Evolutionary conservation across 2,888 invertebrate species (phyloP).

Genomic region (Volucella zonaria): DNA sequence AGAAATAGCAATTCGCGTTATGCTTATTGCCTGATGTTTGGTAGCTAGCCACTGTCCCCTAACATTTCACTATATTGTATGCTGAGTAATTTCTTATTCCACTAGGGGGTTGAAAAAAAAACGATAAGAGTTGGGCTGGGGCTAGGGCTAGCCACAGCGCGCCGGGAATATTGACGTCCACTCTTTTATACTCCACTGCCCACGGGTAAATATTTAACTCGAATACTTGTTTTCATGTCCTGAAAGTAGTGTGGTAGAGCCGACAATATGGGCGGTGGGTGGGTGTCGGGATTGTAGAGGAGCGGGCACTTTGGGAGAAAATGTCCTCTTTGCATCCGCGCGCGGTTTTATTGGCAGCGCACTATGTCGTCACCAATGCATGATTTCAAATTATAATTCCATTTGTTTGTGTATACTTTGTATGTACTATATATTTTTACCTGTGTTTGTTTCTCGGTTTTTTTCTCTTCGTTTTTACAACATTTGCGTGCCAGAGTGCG

Average conservation of each 20-base stretch:
- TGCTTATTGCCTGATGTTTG: constrained; percentile 52
- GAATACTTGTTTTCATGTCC: constrained; percentile 17
- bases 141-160: constrained; percentile 10
- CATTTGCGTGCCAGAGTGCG: constrained; percentile 58
- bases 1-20: not conserved
- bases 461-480: constrained; percentile 37
- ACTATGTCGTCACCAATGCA: constrained; percentile 54
- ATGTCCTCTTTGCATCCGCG: constrained; percentile 11
- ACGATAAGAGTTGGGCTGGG: constrained; percentile 8
- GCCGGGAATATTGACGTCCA: constrained; percentile 51
- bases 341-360: constrained; percentile 51
- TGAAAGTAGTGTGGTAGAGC: not conserved
- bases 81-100: constrained; percentile 45
- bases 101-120: not conserved
- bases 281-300: not conserved
- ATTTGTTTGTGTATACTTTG: constrained; percentile 28
- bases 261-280: too few species aligned
- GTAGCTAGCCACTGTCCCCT: not conserved
- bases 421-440: too few species aligned
- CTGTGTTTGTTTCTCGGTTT: constrained; percentile 12
- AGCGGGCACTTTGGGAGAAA: constrained; percentile 14
- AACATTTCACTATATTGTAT: constrained; percentile 8
- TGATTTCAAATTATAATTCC: constrained; percentile 70
- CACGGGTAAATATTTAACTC: constrained; percentile 67
- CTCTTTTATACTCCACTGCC: constrained; percentile 49